Percentiles rank a stretch among this genome's conserved stretches.
Evolutionary conservation across 2,797 vertebrate genomes (phyloP).

Genomic region (Mus minutoides): DNA sequence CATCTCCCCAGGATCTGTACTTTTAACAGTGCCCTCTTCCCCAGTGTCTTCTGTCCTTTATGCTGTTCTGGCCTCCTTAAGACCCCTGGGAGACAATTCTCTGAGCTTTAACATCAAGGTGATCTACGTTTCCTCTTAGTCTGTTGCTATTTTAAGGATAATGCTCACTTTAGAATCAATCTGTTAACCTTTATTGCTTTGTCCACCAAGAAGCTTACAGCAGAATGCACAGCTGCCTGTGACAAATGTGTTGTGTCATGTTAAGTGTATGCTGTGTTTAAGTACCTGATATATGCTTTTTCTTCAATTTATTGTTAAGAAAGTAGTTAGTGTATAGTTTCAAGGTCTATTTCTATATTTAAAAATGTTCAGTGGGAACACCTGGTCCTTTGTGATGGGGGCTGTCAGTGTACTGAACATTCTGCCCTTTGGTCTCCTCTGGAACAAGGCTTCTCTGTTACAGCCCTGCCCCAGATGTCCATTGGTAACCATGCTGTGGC

Average conservation of each 20-base stretch:
- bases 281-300: not conserved
- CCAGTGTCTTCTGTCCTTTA: fast-evolving
- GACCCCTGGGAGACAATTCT: not conserved
- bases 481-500: too few species aligned
- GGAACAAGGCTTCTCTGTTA: not conserved
- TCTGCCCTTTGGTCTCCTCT: not conserved
- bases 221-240: too few species aligned
- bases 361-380: not conserved
- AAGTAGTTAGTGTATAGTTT: not conserved
- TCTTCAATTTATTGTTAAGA: not conserved
- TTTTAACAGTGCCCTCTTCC: not conserved
- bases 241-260: fast-evolving
- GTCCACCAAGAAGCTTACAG: not conserved
- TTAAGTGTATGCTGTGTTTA: too few species aligned
- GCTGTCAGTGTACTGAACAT: fast-evolving
- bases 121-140: too few species aligned
- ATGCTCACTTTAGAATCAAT: not conserved
- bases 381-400: not conserved
- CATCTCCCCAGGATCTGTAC: not conserved
- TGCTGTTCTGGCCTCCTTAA: not conserved
- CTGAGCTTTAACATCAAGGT: not conserved
- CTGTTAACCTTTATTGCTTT: not conserved
- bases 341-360: not conserved
- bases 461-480: not conserved
- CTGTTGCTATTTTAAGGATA: not conserved